Percentiles rank a stretch among this genome's conserved stretches.
These are phyloP conservation scores for Bombus fervidus DNA, from an alignment of 1,140 invertebrate species.

Conservation along the genomic window DNA sequence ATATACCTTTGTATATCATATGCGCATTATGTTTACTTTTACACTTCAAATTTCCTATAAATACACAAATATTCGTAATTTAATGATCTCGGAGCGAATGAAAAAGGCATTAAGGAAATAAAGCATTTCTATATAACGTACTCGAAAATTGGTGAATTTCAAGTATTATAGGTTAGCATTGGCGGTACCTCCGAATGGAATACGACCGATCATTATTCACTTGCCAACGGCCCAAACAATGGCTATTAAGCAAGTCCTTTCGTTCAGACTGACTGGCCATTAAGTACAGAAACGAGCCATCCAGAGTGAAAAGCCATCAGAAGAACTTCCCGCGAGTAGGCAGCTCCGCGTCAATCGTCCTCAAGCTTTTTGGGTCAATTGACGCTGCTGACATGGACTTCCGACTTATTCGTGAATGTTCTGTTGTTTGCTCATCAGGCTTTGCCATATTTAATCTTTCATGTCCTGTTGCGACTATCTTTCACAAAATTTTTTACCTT, in stretches of 20 bases:
- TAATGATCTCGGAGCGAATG: neutral
- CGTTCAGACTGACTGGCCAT: slow-evolving; percentile 37
- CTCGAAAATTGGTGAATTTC: neutral
- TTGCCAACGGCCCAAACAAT: slow-evolving; percentile 47
- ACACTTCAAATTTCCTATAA: too few relatives aligned
- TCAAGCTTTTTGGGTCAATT: slow-evolving; percentile 47
- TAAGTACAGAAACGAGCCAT: slow-evolving; percentile 53
- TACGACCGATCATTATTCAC: slow-evolving; percentile 40
- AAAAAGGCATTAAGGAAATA: too few relatives aligned
- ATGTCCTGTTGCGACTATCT: too few relatives aligned
- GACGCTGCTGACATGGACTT: slow-evolving; percentile 22
- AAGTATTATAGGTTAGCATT: slow-evolving; percentile 7
- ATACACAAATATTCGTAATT: too few relatives aligned
- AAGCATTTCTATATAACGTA: neutral
- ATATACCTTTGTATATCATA: too few relatives aligned
- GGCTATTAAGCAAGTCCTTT: slow-evolving; percentile 43
- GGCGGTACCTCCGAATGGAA: neutral
- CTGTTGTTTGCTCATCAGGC: slow-evolving; percentile 23
- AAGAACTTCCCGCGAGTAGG: slow-evolving; percentile 13
- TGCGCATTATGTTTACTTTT: too few relatives aligned
- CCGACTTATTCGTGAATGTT: neutral
- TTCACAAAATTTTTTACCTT: too few relatives aligned
- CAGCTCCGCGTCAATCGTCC: slow-evolving; percentile 32
- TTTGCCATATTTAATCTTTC: neutral
- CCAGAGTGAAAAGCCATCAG: slow-evolving; percentile 52